These are phyloP conservation scores for Herminia tarsipennalis DNA, from an alignment of 2,888 invertebrate genomes.

Conservation along the genomic window DNA sequence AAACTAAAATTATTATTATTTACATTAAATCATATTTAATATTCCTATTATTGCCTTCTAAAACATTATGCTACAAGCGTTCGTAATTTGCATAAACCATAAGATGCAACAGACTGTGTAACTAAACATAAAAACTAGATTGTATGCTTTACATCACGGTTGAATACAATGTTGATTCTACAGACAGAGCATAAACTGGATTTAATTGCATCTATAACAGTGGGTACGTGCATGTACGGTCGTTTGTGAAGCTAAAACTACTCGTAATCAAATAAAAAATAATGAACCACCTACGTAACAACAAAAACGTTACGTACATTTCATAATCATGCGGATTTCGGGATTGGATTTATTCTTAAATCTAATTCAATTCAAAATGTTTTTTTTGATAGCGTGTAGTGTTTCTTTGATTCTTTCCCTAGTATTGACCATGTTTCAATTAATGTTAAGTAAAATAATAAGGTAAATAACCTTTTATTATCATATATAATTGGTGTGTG, in stretches of 20 bases:
- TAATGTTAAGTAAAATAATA: too few species aligned
- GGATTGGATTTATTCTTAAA: background rate
- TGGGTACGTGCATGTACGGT: constrained; percentile 10
- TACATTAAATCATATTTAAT: too few species aligned
- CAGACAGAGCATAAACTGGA: constrained; percentile 22
- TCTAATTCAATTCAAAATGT: too few species aligned
- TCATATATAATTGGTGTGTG: too few species aligned
- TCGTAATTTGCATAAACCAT: too few species aligned
- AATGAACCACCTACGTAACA: constrained; percentile 15
- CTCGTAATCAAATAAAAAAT: constrained; percentile 19
- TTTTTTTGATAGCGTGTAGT: too few species aligned
- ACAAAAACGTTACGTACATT: constrained; percentile 9
- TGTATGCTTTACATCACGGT: constrained; percentile 6
- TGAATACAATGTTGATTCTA: constrained; percentile 35
- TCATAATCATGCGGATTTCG: background rate
- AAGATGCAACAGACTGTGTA: background rate
- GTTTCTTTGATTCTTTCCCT: too few species aligned
- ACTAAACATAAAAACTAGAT: background rate
- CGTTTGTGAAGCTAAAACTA: constrained; percentile 28
- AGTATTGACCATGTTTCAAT: too few species aligned
- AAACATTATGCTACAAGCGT: too few species aligned
- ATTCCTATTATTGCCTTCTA: too few species aligned
- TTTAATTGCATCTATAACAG: constrained; percentile 31
- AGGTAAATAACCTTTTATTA: too few species aligned
- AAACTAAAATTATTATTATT: too few species aligned